Base-by-base conservation (phyloP, 1,140 invertebrate species). In the Gerris buenoi region DNA sequence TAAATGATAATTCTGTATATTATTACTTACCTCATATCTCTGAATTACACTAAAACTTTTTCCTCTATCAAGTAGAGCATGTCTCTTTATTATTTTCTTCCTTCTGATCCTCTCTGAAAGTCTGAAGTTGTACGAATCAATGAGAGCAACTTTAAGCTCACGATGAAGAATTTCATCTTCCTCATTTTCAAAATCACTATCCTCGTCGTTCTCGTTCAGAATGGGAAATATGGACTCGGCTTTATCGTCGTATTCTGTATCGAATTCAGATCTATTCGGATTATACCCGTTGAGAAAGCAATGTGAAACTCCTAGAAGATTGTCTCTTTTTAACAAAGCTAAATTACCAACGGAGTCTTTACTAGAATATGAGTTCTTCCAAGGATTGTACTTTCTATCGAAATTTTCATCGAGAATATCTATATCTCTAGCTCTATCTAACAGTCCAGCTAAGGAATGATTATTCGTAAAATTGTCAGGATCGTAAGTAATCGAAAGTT, bases 211-310 rank as follows among this genome's bases (percentile, higher is more conserved):
- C 22, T 27, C 26, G 29, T 56, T 60, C 15, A 66, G 28, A 5
- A 26, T 15, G 62, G 25, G 25, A 15, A 94, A 77, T 26, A 90
- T 77, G 33, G 82, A 78, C 75, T 95, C 93, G 0, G 90, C 90
- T 72, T 86, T 86, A 68, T 90, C 84, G 75, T 93, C 89, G 77
- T 87, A 89, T 68, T 92, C 91, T 1, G 85, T 77, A 70, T 88
- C 86, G 78, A 95, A 95, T 74, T 95, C 91, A n/a, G 90, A 88
- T 66, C 92, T 79, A 2, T 87, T 87, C 26, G 90, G 83, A 77
- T 90, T 89, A 75, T 95, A 95, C 0, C 91, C 91, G 14, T 88
- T 88, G 2, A 60, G 23, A 23, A 25, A 46, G 27, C 25, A 25
- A 1, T 60, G n/a, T 25, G 59, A 25, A 25, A 28, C 27, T 15